phyloP scores from a whole-genome alignment of 2,797 vertebrate genomes.

The Enteromius treurensis region DNA sequence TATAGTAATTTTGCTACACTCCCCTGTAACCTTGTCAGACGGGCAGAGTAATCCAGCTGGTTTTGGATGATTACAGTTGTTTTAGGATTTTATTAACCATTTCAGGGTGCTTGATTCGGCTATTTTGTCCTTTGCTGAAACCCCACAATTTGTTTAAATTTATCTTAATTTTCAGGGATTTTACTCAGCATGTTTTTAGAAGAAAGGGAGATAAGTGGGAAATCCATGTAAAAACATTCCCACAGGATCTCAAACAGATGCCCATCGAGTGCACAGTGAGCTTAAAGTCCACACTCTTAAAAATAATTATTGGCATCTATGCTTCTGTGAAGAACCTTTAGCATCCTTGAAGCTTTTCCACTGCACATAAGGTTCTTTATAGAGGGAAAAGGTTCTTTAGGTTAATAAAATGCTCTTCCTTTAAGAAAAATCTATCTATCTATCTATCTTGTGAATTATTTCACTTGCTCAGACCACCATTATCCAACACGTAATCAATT shows the following conservation, averaged over 20 bases:
- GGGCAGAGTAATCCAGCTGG: neutral
- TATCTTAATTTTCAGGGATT: neutral
- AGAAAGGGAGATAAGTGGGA: neutral
- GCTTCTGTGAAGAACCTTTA: neutral
- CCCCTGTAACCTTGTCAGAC: neutral
- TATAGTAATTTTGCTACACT: neutral
- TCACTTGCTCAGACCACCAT: slow-evolving; percentile 4
- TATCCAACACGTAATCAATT: slow-evolving; percentile 14
- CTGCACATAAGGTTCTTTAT: neutral
- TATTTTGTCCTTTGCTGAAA: slow-evolving; percentile 17
- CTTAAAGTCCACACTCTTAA: neutral
- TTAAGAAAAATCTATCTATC: neutral
- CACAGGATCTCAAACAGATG: slow-evolving; percentile 8
- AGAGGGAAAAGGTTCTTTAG: neutral
- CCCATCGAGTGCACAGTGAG: neutral
- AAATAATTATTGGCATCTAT: neutral
- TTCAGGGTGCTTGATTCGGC: neutral
- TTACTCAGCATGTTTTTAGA: neutral
- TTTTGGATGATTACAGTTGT: neutral
- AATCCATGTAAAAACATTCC: slow-evolving; percentile 4
- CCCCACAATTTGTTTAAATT: slow-evolving; percentile 24
- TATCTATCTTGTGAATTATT: neutral
- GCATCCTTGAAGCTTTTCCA: neutral
- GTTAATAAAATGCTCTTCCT: too few species aligned
- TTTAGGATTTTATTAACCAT: slow-evolving; percentile 6